phyloP scores from a whole-genome alignment of 2,888 invertebrate species.

The Tetragonisca angustula region DNA sequence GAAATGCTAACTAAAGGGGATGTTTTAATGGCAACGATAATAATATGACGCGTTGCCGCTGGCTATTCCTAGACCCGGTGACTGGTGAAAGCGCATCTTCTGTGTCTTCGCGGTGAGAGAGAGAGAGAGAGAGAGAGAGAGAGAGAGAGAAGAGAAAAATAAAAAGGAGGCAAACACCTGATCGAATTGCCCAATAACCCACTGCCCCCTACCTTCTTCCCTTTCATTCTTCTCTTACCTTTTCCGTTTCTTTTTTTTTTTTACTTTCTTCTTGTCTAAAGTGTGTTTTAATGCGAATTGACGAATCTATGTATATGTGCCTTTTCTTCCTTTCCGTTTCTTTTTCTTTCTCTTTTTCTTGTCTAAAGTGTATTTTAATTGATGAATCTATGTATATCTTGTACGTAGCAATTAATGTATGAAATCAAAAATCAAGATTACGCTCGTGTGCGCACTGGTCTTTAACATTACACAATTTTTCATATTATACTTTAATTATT shows the following conservation, averaged over 20 bases:
- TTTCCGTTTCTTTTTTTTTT: neutral
- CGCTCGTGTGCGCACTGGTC: no score
- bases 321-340: neutral
- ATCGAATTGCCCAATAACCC: neutral
- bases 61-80: conserved; percentile 67
- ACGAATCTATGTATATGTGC: no score
- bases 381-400: no score
- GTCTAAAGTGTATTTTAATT: neutral
- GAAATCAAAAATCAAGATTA: no score
- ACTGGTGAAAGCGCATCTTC: conserved; percentile 18
- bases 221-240: neutral
- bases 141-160: neutral
- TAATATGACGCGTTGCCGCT: conserved; percentile 68
- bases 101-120: neutral
- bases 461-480: no score
- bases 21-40: conserved; percentile 79
- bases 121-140: neutral
- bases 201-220: no score
- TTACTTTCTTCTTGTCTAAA: fast-evolving
- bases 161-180: neutral
- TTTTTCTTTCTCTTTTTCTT: neutral
- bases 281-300: no score
- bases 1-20: conserved; percentile 82
- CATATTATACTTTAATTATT: no score
- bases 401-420: no score